These are phyloP conservation scores for Harlomillsia oculata DNA, from an alignment of 1,140 invertebrate species.

Conservation along the genomic window DNA sequence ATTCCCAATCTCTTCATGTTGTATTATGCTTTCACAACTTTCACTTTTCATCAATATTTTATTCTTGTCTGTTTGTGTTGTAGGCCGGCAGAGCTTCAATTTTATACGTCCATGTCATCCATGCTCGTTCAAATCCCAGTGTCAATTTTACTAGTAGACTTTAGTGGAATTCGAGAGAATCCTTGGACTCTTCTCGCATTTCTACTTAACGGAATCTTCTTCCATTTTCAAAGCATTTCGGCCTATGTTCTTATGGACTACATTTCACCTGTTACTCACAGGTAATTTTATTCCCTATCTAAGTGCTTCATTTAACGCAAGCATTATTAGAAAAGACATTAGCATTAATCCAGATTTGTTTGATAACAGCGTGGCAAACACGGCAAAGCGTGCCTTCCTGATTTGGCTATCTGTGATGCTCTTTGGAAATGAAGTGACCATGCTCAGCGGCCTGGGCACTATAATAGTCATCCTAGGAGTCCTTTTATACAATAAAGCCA, in stretches of 20 bases:
- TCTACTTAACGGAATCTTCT: slow-evolving; percentile 68
- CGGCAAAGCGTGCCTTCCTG: slow-evolving; percentile 68
- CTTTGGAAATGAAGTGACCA: slow-evolving; percentile 69
- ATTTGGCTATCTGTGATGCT: slow-evolving; percentile 73
- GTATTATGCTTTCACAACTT: slow-evolving; percentile 5
- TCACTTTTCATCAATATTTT: not conserved
- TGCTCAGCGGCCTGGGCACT: slow-evolving; percentile 65
- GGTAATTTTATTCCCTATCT: slow-evolving; percentile 45
- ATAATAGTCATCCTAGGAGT: slow-evolving; percentile 65
- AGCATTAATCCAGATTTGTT: slow-evolving; percentile 7
- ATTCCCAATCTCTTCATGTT: slow-evolving; percentile 19
- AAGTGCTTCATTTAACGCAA: not conserved
- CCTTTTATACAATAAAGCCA: slow-evolving; percentile 63
- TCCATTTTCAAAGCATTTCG: slow-evolving; percentile 78
- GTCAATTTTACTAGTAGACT: slow-evolving; percentile 58
- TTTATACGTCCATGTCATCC: slow-evolving; percentile 70
- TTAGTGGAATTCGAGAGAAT: slow-evolving; percentile 43
- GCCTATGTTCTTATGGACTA: slow-evolving; percentile 78
- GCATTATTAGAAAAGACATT: not conserved
- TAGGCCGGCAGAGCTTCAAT: slow-evolving; percentile 75
- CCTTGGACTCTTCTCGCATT: slow-evolving; percentile 52
- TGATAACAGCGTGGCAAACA: slow-evolving; percentile 69
- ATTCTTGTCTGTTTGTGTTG: slow-evolving; percentile 29
- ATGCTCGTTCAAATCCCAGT: slow-evolving; percentile 69
- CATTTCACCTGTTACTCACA: slow-evolving; percentile 76